A percentile compares a stretch with the other conserved stretches of the same genome.
These are phyloP conservation scores for Eupithecia vulgata DNA, from an alignment of 2,888 invertebrate genomes.

Conservation along the genomic window DNA sequence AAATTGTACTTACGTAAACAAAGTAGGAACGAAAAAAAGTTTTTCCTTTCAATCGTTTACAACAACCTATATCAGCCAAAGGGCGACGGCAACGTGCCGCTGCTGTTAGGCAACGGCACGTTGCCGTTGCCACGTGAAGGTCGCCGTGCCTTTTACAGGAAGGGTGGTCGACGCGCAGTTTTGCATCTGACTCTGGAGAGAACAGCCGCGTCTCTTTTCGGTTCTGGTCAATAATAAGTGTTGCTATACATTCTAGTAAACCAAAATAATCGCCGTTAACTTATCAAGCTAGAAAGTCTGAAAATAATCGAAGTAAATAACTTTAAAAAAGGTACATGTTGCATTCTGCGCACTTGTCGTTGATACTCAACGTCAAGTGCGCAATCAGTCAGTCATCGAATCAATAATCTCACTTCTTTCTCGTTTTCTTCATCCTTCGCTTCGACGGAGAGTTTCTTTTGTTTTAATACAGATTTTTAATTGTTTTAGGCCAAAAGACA, in stretches of 20 bases:
- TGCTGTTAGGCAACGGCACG: neutral
- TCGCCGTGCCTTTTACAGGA: neutral
- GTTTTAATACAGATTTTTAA: no score
- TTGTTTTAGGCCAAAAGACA: slow-evolving; percentile 91
- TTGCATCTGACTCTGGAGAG: neutral
- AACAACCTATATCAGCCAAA: no score
- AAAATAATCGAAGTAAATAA: neutral
- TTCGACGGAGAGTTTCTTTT: neutral
- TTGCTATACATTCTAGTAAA: neutral
- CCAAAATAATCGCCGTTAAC: neutral
- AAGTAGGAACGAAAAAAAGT: neutral
- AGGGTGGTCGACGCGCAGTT: neutral
- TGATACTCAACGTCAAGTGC: no score
- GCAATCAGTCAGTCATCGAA: neutral
- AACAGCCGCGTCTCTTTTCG: neutral
- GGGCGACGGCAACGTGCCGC: no score
- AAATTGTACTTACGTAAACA: neutral
- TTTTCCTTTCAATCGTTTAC: no score
- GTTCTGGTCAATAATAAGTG: neutral
- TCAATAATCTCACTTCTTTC: neutral
- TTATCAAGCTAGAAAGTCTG: neutral
- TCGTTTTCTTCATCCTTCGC: neutral
- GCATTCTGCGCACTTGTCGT: neutral
- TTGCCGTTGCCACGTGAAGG: neutral
- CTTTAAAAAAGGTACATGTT: neutral